Evolutionary conservation across 2,888 invertebrate species (phyloP).

Genomic region (Empis livida): DNA sequence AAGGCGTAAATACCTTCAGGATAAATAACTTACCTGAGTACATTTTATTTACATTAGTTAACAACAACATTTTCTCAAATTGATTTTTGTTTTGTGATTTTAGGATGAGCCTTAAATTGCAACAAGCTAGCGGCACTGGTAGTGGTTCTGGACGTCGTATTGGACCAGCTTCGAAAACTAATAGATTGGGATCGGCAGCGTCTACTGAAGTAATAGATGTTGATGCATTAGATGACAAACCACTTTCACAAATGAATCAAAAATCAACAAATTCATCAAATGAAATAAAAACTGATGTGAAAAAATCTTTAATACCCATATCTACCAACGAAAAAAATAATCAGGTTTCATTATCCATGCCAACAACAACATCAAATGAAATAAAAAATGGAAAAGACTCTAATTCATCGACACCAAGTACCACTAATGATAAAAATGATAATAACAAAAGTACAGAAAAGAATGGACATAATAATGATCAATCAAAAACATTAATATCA

Average conservation of each 20-base stretch:
- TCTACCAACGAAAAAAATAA: too few species aligned
- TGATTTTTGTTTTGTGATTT: background rate
- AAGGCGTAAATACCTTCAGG: too few species aligned
- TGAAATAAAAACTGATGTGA: background rate
- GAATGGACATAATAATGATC: constrained; percentile 6
- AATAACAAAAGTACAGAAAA: constrained; percentile 22
- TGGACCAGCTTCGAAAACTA: too few species aligned
- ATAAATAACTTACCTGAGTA: too few species aligned
- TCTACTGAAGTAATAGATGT: too few species aligned
- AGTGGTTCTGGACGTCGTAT: too few species aligned
- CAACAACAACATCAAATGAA: constrained; percentile 5
- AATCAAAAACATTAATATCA: too few species aligned
- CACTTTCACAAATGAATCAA: constrained; percentile 16
- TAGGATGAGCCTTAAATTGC: background rate
- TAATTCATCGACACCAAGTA: background rate
- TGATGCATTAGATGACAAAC: constrained; percentile 6
- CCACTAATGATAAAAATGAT: constrained; percentile 11
- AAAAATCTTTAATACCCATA: too few species aligned
- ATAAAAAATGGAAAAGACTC: constrained; percentile 3
- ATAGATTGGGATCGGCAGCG: too few species aligned
- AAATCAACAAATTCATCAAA: constrained; percentile 17
- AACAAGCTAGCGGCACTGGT: background rate
- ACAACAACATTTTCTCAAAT: background rate
- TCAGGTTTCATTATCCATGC: background rate
- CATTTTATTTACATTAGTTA: too few species aligned